phyloP scores from a whole-genome alignment of 2,113 vertebrate species.

The Varanus komodoensis region DNA sequence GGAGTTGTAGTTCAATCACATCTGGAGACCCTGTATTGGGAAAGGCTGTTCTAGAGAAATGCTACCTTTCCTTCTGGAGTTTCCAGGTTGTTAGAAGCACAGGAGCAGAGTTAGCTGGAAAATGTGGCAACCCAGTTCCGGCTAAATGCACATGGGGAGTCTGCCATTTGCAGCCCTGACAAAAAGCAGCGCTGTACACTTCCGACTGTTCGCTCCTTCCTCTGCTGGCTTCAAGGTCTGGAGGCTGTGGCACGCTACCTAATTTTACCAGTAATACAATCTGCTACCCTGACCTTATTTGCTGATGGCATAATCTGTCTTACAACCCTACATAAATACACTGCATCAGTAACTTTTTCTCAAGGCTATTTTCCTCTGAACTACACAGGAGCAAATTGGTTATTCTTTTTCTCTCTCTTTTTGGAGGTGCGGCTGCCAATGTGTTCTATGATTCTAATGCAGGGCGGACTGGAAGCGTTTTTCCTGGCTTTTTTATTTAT shows the following conservation, averaged over 20 bases:
- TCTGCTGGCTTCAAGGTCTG: slow-evolving; percentile 61
- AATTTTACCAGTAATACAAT: slow-evolving; percentile 64
- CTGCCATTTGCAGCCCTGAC: neutral
- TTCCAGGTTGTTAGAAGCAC: neutral
- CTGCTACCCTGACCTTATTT: slow-evolving; percentile 77
- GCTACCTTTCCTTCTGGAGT: no score
- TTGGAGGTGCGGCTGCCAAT: slow-evolving; percentile 47
- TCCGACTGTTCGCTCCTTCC: slow-evolving; percentile 42
- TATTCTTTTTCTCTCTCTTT: slow-evolving; percentile 68
- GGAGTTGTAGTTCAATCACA: no score
- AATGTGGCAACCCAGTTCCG: no score
- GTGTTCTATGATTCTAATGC: slow-evolving; percentile 61
- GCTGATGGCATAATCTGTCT: slow-evolving; percentile 81
- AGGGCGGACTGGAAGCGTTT: slow-evolving; percentile 42
- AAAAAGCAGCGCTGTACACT: slow-evolving; percentile 2
- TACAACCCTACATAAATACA: slow-evolving; percentile 77
- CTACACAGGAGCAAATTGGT: slow-evolving; percentile 74
- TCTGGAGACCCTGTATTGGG: no score
- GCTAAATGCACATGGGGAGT: neutral
- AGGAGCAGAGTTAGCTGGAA: neutral
- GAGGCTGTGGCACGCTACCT: slow-evolving; percentile 57
- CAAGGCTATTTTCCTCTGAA: slow-evolving; percentile 77
- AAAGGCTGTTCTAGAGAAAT: neutral
- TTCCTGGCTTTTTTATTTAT: slow-evolving; percentile 49
- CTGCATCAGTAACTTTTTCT: slow-evolving; percentile 78